phyloP scores from a whole-genome alignment of 2,797 vertebrate species.

The Paratrypauchen microcephalus region DNA sequence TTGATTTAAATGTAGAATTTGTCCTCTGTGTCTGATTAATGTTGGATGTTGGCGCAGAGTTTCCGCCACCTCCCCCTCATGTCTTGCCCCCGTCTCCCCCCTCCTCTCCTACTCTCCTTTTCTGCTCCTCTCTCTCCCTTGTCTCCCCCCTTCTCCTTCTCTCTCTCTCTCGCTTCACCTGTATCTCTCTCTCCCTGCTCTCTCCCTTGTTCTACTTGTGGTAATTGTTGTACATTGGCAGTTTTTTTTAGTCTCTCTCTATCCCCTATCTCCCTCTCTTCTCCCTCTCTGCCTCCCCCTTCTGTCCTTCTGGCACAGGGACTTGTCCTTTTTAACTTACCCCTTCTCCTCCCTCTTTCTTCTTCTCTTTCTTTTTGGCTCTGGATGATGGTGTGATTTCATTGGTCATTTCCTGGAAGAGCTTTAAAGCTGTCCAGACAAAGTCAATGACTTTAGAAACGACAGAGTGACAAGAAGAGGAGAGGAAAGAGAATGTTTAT shows the following conservation, averaged over 20 bases:
- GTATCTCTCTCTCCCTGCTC: not conserved
- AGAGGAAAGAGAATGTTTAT: not conserved
- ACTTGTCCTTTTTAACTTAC: too few species aligned
- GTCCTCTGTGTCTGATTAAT: too few species aligned
- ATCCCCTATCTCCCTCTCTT: not conserved
- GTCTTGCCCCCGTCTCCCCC: too few species aligned
- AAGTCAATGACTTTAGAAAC: slow-evolving; percentile 6
- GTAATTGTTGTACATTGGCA: too few species aligned
- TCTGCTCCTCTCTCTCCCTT: too few species aligned
- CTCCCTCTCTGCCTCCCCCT: too few species aligned
- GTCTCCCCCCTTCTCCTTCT: not conserved
- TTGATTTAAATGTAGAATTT: too few species aligned
- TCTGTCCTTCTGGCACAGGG: too few species aligned
- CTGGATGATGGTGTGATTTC: not conserved
- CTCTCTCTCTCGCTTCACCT: not conserved
- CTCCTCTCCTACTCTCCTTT: not conserved
- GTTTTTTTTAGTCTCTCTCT: too few species aligned
- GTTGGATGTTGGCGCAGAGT: too few species aligned
- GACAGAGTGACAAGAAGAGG: not conserved
- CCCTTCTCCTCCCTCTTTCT: not conserved
- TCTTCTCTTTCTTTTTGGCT: slow-evolving; percentile 4
- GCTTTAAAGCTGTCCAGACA: slow-evolving; percentile 10
- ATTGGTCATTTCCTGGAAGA: slow-evolving; percentile 9
- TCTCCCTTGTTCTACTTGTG: too few species aligned
- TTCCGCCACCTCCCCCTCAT: too few species aligned